Evolutionary conservation across 2,113 vertebrate genomes (phyloP).

Genomic region (Merops nubicus): DNA sequence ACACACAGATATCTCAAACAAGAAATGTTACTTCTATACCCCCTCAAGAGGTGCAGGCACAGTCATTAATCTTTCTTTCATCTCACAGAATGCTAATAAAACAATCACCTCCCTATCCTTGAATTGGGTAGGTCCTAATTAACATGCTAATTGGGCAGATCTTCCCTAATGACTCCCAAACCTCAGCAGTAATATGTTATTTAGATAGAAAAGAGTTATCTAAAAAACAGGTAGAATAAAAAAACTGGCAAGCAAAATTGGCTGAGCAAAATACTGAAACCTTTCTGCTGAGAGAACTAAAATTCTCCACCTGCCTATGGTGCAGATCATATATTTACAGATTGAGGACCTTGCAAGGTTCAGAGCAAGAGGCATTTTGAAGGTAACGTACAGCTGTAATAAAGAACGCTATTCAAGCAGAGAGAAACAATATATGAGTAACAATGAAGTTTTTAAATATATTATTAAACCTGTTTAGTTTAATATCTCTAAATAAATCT

Average conservation of each 20-base stretch:
- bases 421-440: not conserved
- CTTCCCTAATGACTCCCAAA: constrained; percentile 62
- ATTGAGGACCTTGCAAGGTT: not conserved
- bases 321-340: not conserved
- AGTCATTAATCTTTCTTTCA: constrained; percentile 63
- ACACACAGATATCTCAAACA: not conserved
- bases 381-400: not conserved
- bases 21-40: not conserved
- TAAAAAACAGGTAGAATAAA: constrained; percentile 20
- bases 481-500: constrained; percentile 30
- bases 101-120: constrained; percentile 38
- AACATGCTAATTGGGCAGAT: constrained; percentile 67
- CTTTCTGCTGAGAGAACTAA: not conserved
- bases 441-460: constrained; percentile 1
- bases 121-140: constrained; percentile 56
- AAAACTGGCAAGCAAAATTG: not conserved
- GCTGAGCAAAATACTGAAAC: not conserved
- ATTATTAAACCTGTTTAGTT: constrained; percentile 26
- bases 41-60: constrained; percentile 26
- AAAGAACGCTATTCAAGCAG: not conserved
- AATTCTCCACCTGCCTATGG: not conserved
- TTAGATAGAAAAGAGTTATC: constrained; percentile 60
- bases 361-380: not conserved
- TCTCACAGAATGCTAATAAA: constrained; percentile 56
- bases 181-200: constrained; percentile 55